Conservation (phyloP, 2,888 invertebrate species). For the Entomobrya proxima region DNA sequence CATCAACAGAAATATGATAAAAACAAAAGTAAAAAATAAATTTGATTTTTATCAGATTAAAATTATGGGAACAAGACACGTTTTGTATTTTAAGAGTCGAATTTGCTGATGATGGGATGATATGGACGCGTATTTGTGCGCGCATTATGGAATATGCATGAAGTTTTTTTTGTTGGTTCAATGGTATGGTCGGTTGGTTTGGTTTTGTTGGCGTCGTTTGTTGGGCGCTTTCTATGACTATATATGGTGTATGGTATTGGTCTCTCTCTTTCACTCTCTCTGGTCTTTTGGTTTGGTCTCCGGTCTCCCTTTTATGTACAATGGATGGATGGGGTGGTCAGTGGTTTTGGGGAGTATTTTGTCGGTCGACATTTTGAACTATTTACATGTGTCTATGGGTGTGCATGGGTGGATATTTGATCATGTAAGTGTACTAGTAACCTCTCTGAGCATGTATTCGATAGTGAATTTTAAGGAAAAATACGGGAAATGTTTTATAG, state of each 20-base stretch:
- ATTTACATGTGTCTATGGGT: conserved; percentile 42
- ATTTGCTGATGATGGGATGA: neutral
- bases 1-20: neutral
- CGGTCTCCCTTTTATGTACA: conserved; percentile 40
- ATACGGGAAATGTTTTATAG: neutral
- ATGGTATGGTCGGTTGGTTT: conserved; percentile 37
- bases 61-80: neutral
- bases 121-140: neutral
- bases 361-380: conserved; percentile 50
- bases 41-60: conserved; percentile 37
- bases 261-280: conserved; percentile 3
- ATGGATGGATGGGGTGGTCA: conserved; percentile 55
- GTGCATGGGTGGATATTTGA: conserved; percentile 32
- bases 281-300: conserved; percentile 35
- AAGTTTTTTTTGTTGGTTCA: conserved; percentile 35
- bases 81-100: neutral
- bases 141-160: conserved; percentile 10
- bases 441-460: neutral
- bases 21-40: neutral
- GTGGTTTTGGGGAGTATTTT: conserved; percentile 52
- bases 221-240: conserved; percentile 30
- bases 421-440: conserved; percentile 20
- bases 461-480: neutral
- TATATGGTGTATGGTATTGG: neutral
- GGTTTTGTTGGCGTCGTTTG: conserved; percentile 64